Evolutionary conservation across 2,797 vertebrate species (phyloP).

Genomic region (Anniella stebbinsi): DNA sequence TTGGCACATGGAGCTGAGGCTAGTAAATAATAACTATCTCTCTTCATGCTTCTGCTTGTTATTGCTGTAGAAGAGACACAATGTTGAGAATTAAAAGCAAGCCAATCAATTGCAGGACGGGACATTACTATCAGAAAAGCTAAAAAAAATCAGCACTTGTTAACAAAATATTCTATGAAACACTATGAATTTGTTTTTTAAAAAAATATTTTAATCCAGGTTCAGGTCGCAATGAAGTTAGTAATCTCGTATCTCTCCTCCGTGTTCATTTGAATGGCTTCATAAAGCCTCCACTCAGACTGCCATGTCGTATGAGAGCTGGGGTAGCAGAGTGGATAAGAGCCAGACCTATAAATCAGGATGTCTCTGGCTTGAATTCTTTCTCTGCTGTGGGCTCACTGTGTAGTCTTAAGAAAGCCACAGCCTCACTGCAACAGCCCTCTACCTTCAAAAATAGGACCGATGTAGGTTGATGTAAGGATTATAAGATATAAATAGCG

Average conservation of each 20-base stretch:
- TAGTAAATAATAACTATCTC: slow-evolving; percentile 74
- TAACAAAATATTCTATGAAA: not conserved
- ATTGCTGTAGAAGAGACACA: slow-evolving; percentile 66
- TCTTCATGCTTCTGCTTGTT: slow-evolving; percentile 66
- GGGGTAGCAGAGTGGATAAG: not conserved
- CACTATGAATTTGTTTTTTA: not conserved
- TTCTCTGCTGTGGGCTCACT: not conserved
- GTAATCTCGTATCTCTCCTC: not conserved
- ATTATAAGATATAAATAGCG: not conserved
- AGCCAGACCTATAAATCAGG: not conserved
- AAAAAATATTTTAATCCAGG: not conserved
- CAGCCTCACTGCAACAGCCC: not conserved
- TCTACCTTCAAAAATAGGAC: too few species aligned
- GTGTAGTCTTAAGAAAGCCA: not conserved
- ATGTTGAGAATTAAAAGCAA: slow-evolving; percentile 71
- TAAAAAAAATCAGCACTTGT: slow-evolving; percentile 6
- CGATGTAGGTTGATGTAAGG: too few species aligned
- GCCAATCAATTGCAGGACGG: slow-evolving; percentile 60
- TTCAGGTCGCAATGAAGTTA: not conserved
- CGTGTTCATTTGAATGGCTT: not conserved
- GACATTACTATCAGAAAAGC: not conserved
- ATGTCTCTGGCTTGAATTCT: not conserved
- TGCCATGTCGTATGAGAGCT: too few species aligned
- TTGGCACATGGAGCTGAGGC: slow-evolving; percentile 71
- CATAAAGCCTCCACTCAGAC: not conserved